These are phyloP conservation scores for Papilio glaucus DNA, from an alignment of 1,140 invertebrate species.

Conservation along the genomic window DNA sequence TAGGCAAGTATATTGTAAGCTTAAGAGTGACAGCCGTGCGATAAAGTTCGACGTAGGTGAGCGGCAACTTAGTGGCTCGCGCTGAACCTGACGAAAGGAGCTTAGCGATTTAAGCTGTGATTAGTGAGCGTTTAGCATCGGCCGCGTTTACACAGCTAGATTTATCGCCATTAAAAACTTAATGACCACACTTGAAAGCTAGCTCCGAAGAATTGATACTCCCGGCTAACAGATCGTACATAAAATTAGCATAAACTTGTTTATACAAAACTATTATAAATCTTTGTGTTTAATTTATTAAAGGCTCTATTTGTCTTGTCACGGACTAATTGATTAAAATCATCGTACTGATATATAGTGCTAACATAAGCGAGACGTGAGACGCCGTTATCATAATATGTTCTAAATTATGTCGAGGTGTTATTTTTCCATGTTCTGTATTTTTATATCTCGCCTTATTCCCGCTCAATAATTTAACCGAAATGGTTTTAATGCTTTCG, in stretches of 20 bases:
- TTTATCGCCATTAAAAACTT: conserved; percentile 70
- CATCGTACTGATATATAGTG: conserved; percentile 24
- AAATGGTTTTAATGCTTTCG: conserved; percentile 4
- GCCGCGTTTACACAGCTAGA: conserved; percentile 58
- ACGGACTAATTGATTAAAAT: conserved; percentile 29
- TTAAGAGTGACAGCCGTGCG: neutral
- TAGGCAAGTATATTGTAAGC: too few relatives aligned
- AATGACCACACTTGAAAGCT: conserved; percentile 54
- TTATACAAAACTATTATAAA: conserved; percentile 65
- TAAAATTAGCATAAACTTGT: conserved; percentile 76
- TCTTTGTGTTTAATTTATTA: conserved; percentile 67
- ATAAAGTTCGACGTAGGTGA: conserved; percentile 42
- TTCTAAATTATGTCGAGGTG: conserved; percentile 20
- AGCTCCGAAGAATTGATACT: conserved; percentile 55
- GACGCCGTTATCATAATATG: conserved; percentile 16
- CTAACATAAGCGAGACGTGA: neutral
- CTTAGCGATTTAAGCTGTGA: conserved; percentile 60
- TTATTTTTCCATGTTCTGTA: conserved; percentile 9
- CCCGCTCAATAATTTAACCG: neutral
- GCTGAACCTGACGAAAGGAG: conserved; percentile 53
- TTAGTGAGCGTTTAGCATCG: conserved; percentile 57
- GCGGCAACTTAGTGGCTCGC: conserved; percentile 43
- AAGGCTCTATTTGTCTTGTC: conserved; percentile 46
- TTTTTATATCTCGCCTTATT: neutral
- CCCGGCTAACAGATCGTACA: conserved; percentile 57